Percentiles rank a stretch among this genome's conserved stretches.
Evolutionary conservation across 1,140 invertebrate species (phyloP).

Genomic region (Mizuhopecten yessoensis): DNA sequence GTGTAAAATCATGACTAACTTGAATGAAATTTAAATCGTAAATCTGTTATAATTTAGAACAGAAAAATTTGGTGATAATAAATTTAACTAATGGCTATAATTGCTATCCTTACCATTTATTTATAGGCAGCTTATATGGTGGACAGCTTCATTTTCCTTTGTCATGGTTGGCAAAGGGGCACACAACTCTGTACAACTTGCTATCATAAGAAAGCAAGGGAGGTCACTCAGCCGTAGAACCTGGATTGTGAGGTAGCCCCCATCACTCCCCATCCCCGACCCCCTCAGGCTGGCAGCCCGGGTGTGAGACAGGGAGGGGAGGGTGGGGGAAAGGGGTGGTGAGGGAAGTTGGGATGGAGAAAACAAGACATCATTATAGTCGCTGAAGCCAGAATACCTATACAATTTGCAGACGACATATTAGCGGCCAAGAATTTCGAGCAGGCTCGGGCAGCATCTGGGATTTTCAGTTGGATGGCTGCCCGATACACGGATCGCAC

Average conservation of each 20-base stretch:
- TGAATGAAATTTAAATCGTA: neutral
- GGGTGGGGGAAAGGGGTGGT: neutral
- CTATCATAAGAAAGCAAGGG: slow-evolving; percentile 33
- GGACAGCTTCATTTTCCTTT: slow-evolving; percentile 1
- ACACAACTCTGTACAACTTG: slow-evolving; percentile 24
- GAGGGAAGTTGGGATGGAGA: slow-evolving; percentile 18
- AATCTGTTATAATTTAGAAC: neutral
- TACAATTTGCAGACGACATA: slow-evolving; percentile 88
- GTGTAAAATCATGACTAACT: neutral
- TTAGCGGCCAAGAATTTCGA: slow-evolving; percentile 88
- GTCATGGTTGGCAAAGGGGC: neutral
- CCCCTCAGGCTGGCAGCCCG: slow-evolving; percentile 42
- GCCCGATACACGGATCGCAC: slow-evolving; percentile 90
- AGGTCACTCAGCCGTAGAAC: slow-evolving; percentile 45
- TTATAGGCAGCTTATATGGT: slow-evolving; percentile 3
- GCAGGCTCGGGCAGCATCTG: slow-evolving; percentile 88
- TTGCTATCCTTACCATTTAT: slow-evolving; percentile 20
- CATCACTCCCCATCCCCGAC: slow-evolving; percentile 29
- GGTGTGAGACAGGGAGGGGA: slow-evolving; percentile 43
- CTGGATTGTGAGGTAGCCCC: slow-evolving; percentile 36
- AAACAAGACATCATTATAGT: slow-evolving; percentile 47
- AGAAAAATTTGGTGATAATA: neutral
- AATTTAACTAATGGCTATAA: neutral
- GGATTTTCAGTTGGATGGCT: slow-evolving; percentile 90
- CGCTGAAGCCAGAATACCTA: slow-evolving; percentile 82